Conservation (phyloP, 2,888 invertebrate genomes). For the Drosophila formosana region DNA sequence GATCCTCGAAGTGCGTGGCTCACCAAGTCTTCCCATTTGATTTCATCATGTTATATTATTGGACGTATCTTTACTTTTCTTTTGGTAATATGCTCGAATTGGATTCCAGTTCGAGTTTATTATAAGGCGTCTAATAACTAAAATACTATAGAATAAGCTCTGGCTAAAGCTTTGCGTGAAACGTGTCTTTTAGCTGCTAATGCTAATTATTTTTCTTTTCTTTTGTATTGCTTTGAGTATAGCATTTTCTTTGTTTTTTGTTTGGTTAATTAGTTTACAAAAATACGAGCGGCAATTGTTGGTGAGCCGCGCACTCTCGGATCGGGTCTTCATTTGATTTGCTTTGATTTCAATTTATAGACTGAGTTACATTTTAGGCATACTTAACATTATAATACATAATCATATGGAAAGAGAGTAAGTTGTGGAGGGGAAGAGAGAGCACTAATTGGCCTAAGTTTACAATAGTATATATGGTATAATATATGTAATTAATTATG, state of each 20-base stretch:
- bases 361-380: conserved; percentile 45
- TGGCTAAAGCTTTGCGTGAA: conserved; percentile 48
- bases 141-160: conserved; percentile 60
- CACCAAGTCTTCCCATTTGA: conserved; percentile 44
- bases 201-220: conserved; percentile 10
- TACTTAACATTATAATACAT: conserved; percentile 34
- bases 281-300: conserved; percentile 40
- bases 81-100: conserved; percentile 33
- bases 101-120: conserved; percentile 18
- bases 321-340: conserved; percentile 26
- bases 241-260: neutral
- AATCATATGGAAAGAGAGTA: conserved; percentile 11
- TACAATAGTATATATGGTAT: conserved; percentile 45
- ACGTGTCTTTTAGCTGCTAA: conserved; percentile 34
- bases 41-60: conserved; percentile 38
- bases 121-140: conserved; percentile 49
- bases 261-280: conserved; percentile 25
- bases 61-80: conserved; percentile 57
- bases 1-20: conserved; percentile 41
- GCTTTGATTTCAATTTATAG: conserved; percentile 20
- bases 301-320: conserved; percentile 51
- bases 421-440: conserved; percentile 27
- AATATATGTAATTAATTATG: conserved; percentile 21
- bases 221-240: conserved; percentile 32
- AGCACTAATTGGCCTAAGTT: conserved; percentile 37